phyloP scores from a whole-genome alignment of 2,797 vertebrate species.

The Schizopygopsis pylzovi region DNA sequence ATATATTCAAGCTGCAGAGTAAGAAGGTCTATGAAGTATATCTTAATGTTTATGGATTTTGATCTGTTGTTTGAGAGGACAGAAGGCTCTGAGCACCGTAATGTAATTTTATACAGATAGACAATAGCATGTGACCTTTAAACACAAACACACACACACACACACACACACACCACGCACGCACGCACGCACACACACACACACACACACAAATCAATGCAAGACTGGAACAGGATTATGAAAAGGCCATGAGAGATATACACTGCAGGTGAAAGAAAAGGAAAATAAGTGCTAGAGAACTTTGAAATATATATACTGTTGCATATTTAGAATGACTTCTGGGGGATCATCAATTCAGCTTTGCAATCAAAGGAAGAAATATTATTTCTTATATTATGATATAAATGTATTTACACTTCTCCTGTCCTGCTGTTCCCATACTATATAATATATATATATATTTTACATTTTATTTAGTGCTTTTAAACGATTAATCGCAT shows the following conservation, averaged over 20 bases:
- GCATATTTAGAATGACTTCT: no score
- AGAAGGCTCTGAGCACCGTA: neutral
- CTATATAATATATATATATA: neutral
- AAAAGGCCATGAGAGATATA: conserved; percentile 23
- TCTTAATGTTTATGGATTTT: neutral
- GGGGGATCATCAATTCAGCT: neutral
- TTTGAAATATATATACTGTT: neutral
- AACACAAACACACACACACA: conserved; percentile 12
- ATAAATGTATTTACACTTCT: neutral
- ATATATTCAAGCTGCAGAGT: neutral
- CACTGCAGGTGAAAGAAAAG: conserved; percentile 6
- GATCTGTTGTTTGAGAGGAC: neutral
- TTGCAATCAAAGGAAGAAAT: neutral
- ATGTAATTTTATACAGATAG: neutral
- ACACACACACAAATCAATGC: neutral
- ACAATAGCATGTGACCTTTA: conserved; percentile 5
- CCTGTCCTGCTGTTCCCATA: neutral
- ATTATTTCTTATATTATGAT: no score
- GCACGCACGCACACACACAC: neutral
- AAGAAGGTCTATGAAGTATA: neutral
- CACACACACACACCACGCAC: neutral
- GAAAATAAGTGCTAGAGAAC: neutral
- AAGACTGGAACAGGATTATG: neutral
- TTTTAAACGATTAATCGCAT: no score
- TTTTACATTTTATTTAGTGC: no score